Base-by-base conservation (phyloP, 2,113 vertebrate genomes). In the Hemibagrus wyckioides region DNA sequence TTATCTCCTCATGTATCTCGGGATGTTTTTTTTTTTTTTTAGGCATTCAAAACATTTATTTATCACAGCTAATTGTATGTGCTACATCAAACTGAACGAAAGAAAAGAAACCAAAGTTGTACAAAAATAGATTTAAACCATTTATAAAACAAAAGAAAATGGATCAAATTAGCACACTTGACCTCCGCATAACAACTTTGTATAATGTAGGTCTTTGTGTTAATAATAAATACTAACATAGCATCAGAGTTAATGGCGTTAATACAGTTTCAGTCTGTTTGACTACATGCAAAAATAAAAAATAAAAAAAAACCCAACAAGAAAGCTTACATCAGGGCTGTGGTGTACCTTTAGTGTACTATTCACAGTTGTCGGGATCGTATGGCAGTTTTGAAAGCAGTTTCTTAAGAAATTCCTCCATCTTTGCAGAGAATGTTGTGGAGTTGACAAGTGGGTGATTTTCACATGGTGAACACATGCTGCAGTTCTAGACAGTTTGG, bases 391-490 rank as follows among this genome's bases (percentile, higher is more conserved):
- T 0, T n/a, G 4, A 88, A 15, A 61, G 67, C 48, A 89, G 30
- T 50, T 48, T 73, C 54, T 92, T 0, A 93, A 95, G 80, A 63
- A 94, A 85, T 0, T 0, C 5, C 0, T 5, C 15, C 41, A 96
- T 85, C 77, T 39, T 90, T 0, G 85, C 0, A 17, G 89, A 59
- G 89, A 96, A 96, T 59, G 41, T 82, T 15, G 80, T 91, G 50
- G 90, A 83, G 67, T 93, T 92, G 87, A 65, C 17, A 19, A 90
- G 81, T 0, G 90, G 19, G 25, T 93, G 83, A 5, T 44, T 30
- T 91, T 96, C 95, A 89, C 95, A 96, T 36, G 87, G 85, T 85
- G 52, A 91, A 91, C 94, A 93, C 63, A 13, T 25, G 1, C 9
- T 33, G 89, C 82, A 80, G 2, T 9, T 39, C 80, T 83, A 65